phyloP scores from a whole-genome alignment of 2,113 vertebrate species.

The Panurus biarmicus region DNA sequence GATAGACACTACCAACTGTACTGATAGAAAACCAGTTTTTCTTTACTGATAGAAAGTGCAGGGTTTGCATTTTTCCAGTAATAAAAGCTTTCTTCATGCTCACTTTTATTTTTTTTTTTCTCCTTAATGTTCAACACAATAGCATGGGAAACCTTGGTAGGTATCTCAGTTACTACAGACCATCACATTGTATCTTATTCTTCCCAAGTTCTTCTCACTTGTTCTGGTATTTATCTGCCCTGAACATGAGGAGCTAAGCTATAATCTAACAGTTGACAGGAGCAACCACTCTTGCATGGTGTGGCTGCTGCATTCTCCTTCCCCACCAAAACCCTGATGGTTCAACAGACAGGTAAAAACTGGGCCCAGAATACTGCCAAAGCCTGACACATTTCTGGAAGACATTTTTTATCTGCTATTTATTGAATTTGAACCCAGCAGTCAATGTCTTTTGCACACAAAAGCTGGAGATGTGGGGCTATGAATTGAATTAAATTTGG shows the following conservation, averaged over 20 bases:
- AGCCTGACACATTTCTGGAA: background rate
- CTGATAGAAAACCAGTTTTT: background rate
- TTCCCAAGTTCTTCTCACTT: background rate
- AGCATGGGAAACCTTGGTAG: background rate
- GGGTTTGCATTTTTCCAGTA: background rate
- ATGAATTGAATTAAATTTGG: background rate
- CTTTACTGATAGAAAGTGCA: background rate
- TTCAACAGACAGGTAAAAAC: background rate
- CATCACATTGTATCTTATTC: background rate
- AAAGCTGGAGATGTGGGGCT: fast-evolving
- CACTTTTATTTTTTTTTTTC: too few relatives aligned
- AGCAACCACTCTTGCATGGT: background rate
- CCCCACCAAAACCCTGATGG: background rate
- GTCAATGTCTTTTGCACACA: background rate
- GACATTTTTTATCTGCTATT: background rate
- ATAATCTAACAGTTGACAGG: background rate
- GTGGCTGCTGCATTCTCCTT: background rate
- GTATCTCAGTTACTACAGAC: background rate
- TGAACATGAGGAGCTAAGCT: background rate
- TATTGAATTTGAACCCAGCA: background rate
- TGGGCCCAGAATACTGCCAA: background rate
- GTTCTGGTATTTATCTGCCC: background rate
- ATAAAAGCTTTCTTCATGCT: background rate
- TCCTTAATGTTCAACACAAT: background rate
- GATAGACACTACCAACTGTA: background rate